Percentiles rank a stretch among this genome's conserved stretches.
These are phyloP conservation scores for Pseudochromis fuscus DNA, from an alignment of 2,797 vertebrate genomes.

Conservation along the genomic window DNA sequence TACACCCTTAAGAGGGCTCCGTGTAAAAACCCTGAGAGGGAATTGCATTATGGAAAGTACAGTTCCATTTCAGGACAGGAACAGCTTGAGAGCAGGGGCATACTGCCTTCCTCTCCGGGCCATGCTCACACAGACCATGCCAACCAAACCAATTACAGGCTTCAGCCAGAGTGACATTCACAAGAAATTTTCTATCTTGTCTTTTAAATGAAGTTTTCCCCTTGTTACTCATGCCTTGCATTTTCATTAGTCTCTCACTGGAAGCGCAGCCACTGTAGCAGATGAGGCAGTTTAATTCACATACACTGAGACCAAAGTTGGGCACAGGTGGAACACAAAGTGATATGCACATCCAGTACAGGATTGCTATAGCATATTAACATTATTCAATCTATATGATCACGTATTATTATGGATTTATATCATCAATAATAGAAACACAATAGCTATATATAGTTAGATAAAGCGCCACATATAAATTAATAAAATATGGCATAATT, in stretches of 20 bases:
- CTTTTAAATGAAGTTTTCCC: slow-evolving; percentile 83
- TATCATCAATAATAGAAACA: neutral
- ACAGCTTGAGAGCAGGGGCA: slow-evolving; percentile 46
- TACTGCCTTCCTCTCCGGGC: slow-evolving; percentile 44
- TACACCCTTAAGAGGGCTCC: slow-evolving; percentile 27
- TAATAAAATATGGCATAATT: slow-evolving; percentile 12
- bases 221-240: slow-evolving; percentile 77
- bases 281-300: slow-evolving; percentile 74
- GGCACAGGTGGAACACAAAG: slow-evolving; percentile 64
- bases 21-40: slow-evolving; percentile 38
- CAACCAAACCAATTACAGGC: slow-evolving; percentile 79
- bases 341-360: slow-evolving; percentile 13
- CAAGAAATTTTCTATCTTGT: slow-evolving; percentile 77
- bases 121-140: slow-evolving; percentile 56
- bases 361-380: slow-evolving; percentile 21
- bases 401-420: too few species aligned
- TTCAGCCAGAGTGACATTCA: slow-evolving; percentile 70
- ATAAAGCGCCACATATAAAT: slow-evolving; percentile 6
- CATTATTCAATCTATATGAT: slow-evolving; percentile 8
- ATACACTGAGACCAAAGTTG: slow-evolving; percentile 66
- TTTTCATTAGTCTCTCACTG: slow-evolving; percentile 78
- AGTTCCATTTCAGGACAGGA: slow-evolving; percentile 55
- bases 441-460: slow-evolving; percentile 12
- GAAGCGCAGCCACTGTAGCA: slow-evolving; percentile 63
- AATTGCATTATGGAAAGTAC: slow-evolving; percentile 63